Conservation (phyloP, 1,140 invertebrate genomes). For the Harlomillsia oculata region DNA sequence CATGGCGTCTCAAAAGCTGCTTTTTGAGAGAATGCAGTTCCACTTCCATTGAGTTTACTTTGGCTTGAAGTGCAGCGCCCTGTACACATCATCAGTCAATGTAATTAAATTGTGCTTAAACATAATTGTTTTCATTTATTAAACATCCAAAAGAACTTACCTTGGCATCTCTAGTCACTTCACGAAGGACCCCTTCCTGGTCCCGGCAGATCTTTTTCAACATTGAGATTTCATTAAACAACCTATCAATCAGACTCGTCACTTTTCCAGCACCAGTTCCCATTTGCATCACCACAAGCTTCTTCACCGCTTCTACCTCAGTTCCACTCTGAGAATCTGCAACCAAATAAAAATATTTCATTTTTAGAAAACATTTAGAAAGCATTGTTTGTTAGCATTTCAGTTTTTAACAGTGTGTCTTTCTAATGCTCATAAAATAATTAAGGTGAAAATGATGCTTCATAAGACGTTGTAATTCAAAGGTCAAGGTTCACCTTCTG, state of each 20-base stretch:
- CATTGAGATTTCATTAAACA: constrained; percentile 20
- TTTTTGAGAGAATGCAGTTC: constrained; percentile 31
- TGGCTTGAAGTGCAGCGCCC: constrained; percentile 26
- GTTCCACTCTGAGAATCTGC: no score
- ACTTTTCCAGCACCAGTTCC: constrained; percentile 21
- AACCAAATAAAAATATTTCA: no score
- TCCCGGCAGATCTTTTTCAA: constrained; percentile 26
- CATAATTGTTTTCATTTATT: background rate
- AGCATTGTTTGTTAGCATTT: no score
- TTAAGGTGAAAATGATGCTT: no score
- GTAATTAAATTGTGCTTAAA: no score
- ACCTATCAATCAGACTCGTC: constrained; percentile 18
- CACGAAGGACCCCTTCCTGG: constrained; percentile 8
- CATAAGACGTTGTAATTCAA: no score
- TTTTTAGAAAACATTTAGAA: no score
- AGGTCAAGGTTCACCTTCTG: no score
- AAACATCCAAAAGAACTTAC: background rate
- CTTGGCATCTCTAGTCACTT: background rate
- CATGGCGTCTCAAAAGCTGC: constrained; percentile 27
- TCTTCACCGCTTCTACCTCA: constrained; percentile 26
- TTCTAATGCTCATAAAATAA: no score
- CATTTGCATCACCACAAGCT: constrained; percentile 13
- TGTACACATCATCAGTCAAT: constrained; percentile 2
- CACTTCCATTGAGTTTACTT: constrained; percentile 32
- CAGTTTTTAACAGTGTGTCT: no score